Evolutionary conservation across 2,888 invertebrate species (phyloP).

Genomic region (Noctua comes): DNA sequence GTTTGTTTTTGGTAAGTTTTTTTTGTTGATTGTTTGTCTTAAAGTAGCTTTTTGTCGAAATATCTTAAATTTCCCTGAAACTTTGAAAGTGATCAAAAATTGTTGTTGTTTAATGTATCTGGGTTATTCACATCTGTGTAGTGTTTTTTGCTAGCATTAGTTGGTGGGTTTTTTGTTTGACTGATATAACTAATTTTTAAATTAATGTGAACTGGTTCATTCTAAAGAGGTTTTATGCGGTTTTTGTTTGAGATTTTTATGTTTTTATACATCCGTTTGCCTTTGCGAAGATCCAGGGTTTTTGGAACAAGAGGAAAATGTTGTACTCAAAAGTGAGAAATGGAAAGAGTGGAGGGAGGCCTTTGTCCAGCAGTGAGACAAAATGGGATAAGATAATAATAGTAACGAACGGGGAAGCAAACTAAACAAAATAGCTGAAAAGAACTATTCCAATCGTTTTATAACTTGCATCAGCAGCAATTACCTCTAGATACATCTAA

Average conservation of each 20-base stretch:
- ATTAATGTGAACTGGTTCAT: not conserved
- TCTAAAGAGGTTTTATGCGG: constrained; percentile 67
- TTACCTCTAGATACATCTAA: not conserved
- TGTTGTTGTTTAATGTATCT: not conserved
- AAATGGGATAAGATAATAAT: not conserved
- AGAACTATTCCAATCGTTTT: not conserved
- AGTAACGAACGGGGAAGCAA: not conserved
- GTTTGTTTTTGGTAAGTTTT: constrained; percentile 83
- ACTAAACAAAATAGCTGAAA: not conserved
- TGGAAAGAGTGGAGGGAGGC: not conserved
- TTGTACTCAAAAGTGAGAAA: not conserved
- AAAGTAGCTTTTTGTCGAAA: not conserved
- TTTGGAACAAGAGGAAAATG: not conserved
- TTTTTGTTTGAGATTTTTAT: constrained; percentile 78
- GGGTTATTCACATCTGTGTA: constrained; percentile 19
- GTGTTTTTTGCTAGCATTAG: constrained; percentile 40
- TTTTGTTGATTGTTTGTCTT: not conserved
- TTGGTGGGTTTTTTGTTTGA: constrained; percentile 15
- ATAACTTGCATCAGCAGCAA: not conserved
- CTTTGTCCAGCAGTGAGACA: not conserved
- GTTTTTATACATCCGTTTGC: constrained; percentile 67
- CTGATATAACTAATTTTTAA: not conserved
- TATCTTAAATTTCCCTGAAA: not conserved
- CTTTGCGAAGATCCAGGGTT: constrained; percentile 63
- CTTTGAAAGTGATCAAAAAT: not conserved